Percentiles rank a stretch among this genome's conserved stretches.
These are phyloP conservation scores for Sphenodon punctatus DNA, from an alignment of 2,797 vertebrate genomes.

Conservation along the genomic window DNA sequence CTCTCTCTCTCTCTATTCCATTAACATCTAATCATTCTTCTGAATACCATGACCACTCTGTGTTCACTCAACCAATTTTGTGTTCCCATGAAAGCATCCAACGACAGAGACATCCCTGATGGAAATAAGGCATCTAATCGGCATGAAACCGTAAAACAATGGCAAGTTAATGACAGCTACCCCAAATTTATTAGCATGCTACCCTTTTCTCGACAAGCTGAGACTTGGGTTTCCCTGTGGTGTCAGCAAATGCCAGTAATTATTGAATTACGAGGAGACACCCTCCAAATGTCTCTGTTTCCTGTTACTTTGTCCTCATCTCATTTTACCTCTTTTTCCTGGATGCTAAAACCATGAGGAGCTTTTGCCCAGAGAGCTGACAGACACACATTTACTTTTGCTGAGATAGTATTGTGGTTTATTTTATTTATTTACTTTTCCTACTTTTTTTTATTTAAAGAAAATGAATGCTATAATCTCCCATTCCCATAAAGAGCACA, in stretches of 20 bases:
- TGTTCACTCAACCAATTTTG: constrained; percentile 50
- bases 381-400: background rate
- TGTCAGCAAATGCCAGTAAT: background rate
- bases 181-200: background rate
- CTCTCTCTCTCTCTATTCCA: constrained; percentile 68
- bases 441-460: no score
- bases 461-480: background rate
- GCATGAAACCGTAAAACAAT: background rate
- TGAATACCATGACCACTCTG: constrained; percentile 47
- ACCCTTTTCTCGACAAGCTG: background rate
- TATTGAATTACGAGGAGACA: background rate
- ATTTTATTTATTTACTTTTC: background rate
- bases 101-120: constrained; percentile 28
- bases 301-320: background rate
- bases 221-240: background rate
- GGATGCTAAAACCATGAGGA: background rate
- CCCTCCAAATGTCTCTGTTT: background rate
- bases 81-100: constrained; percentile 15
- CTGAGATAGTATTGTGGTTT: background rate
- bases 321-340: background rate
- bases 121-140: background rate
- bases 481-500: background rate
- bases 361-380: background rate
- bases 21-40: constrained; percentile 79
- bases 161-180: background rate